Conservation (phyloP, 2,888 invertebrate genomes). For the Falcaria lacertinaria region DNA sequence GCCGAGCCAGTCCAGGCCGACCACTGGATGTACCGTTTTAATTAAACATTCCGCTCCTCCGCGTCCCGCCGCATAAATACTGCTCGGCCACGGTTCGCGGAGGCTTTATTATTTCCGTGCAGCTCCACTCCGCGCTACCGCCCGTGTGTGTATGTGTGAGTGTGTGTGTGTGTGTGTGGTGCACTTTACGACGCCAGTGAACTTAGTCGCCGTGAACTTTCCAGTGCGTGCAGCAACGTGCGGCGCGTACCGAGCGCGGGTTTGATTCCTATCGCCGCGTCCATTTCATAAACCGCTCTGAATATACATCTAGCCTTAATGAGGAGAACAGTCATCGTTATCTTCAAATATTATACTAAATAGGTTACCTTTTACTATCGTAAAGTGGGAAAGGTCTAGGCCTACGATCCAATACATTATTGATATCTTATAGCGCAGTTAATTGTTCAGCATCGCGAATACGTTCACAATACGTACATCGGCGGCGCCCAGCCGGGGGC, state of each 20-base stretch:
- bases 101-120: slow-evolving; percentile 2
- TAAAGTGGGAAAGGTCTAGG: too few relatives aligned
- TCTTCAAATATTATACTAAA: too few relatives aligned
- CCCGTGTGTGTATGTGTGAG: background rate
- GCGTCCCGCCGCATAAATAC: background rate
- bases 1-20: background rate
- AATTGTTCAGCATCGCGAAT: too few relatives aligned
- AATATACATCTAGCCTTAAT: too few relatives aligned
- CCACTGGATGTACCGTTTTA: slow-evolving; percentile 2
- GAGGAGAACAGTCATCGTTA: too few relatives aligned
- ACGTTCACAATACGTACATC: too few relatives aligned
- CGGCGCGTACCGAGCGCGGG: background rate
- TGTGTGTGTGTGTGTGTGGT: background rate
- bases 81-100: background rate
- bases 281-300: too few relatives aligned
- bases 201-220: background rate
- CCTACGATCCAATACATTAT: too few relatives aligned
- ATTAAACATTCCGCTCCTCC: slow-evolving; percentile 1
- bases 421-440: too few relatives aligned
- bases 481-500: too few relatives aligned
- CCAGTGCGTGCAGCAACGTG: background rate
- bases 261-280: too few relatives aligned
- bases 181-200: background rate
- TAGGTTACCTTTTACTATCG: too few relatives aligned
- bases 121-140: background rate